Base-by-base conservation (phyloP, 2,797 vertebrate species). In the Ispidina lecontei region DNA sequence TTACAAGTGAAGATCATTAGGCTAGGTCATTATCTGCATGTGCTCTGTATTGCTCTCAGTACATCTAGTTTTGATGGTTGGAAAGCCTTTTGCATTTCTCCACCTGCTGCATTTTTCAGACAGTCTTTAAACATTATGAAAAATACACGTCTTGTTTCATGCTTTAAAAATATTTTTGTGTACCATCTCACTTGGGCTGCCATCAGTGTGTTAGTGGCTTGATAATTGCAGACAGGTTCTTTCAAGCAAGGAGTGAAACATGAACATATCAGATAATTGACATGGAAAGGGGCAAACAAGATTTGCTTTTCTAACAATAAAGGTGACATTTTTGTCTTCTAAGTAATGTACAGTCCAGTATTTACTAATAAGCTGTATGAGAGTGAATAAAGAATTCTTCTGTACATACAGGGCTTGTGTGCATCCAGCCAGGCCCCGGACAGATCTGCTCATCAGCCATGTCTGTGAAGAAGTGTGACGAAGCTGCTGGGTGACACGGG, bases 71-170 rank as follows among this genome's bases (percentile, higher is more conserved):
- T 60, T 83, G 31, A 64, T 84, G 49, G 56, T 37, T 78, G 44
- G 26, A 74, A 77, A 87, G n/a, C 18, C 28, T 87, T 87, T 94
- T 90, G 55, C 39, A 12, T 92, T 94, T 43, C 11, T 65, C 14
- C 19, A 72, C 26, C 29, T 82, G 10, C 49, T 77, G 51, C 54
- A 73, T 82, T 93, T 79, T 47, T 44, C 29, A 44, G 33, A 14
- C 25, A 51, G 58, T 65, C 46, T 73, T 78, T 60, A 76, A 86
- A 67, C 10, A 12, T 60, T 4, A n/a, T 29, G 39, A 85, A 68
- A 89, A 74, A 78, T 63, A 16, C 16, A 59, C 7, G 2, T 84
- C n/a, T 87, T 79, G 8, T 56, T 91, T 39, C 2, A 4, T 52
- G 26, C 52, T 73, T 75, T 75, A 28, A 44, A 86, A 81, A 60